These are phyloP conservation scores for Poecile atricapillus DNA, from an alignment of 2,113 vertebrate species.

Conservation along the genomic window DNA sequence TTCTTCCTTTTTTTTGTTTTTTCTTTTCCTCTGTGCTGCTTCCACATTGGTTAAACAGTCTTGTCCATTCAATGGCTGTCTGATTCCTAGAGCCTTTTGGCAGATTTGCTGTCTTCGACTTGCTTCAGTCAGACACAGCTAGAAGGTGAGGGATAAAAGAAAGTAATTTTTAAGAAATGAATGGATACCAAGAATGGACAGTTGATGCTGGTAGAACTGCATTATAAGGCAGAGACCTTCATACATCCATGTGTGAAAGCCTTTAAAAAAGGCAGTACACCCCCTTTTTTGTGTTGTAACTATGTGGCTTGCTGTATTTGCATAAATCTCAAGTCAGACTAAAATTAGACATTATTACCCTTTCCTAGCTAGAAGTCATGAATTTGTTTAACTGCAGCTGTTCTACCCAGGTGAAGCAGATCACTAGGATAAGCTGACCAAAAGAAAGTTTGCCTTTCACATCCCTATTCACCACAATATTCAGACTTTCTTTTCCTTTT, in stretches of 20 bases:
- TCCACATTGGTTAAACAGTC: neutral
- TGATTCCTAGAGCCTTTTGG: neutral
- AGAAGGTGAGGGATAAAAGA: neutral
- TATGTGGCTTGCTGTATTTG: neutral
- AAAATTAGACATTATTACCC: neutral
- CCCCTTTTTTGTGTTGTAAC: neutral
- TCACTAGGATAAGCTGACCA: neutral
- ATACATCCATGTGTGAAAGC: neutral
- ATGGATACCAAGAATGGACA: neutral
- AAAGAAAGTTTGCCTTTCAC: neutral
- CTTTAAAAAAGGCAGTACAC: neutral
- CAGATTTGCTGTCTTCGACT: neutral
- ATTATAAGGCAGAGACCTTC: neutral
- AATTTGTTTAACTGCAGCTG: neutral
- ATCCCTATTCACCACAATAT: neutral
- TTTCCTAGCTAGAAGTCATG: neutral
- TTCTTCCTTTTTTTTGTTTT: neutral
- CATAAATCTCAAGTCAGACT: neutral
- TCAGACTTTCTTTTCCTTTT: neutral
- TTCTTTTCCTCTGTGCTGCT: neutral
- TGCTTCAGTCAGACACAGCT: neutral
- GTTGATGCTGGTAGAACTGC: neutral
- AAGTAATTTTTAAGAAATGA: neutral
- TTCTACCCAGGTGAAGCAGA: neutral
- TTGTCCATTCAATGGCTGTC: neutral